These are phyloP conservation scores for Pammene aurita DNA, from an alignment of 2,888 invertebrate genomes.

Conservation along the genomic window DNA sequence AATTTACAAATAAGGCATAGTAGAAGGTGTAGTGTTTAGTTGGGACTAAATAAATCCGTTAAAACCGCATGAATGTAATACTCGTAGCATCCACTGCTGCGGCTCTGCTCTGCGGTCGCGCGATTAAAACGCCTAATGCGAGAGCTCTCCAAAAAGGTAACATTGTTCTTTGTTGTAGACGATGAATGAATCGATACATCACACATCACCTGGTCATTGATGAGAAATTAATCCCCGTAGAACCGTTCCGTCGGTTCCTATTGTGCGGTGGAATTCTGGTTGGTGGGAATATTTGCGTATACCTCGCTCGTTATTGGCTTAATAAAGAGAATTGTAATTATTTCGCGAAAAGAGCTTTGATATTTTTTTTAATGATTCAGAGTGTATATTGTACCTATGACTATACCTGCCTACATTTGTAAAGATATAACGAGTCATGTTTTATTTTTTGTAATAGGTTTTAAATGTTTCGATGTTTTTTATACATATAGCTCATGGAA, in stretches of 20 bases:
- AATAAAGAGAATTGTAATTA: slow-evolving; percentile 3
- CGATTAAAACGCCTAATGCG: neutral
- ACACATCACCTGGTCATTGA: slow-evolving; percentile 32
- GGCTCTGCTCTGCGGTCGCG: neutral
- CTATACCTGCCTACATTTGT: neutral
- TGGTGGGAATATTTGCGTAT: slow-evolving; percentile 23
- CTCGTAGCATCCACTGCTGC: neutral
- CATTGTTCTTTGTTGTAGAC: neutral
- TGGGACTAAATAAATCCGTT: neutral
- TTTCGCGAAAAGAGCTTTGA: slow-evolving; percentile 4
- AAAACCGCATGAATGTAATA: neutral
- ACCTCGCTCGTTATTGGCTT: neutral
- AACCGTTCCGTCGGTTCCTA: slow-evolving; percentile 17
- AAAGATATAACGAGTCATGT: neutral
- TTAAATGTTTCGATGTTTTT: too few species aligned
- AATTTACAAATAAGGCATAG: neutral
- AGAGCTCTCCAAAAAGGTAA: neutral
- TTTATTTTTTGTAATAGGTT: too few species aligned
- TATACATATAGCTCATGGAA: too few species aligned
- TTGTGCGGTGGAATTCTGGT: slow-evolving; percentile 18
- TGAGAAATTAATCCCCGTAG: slow-evolving; percentile 37
- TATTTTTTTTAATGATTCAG: slow-evolving; percentile 11
- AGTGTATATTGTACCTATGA: neutral
- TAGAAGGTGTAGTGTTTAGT: neutral
- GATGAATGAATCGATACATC: slow-evolving; percentile 22